Base-by-base conservation (phyloP, 2,888 invertebrate species). In the Platerodrilus igneus region DNA sequence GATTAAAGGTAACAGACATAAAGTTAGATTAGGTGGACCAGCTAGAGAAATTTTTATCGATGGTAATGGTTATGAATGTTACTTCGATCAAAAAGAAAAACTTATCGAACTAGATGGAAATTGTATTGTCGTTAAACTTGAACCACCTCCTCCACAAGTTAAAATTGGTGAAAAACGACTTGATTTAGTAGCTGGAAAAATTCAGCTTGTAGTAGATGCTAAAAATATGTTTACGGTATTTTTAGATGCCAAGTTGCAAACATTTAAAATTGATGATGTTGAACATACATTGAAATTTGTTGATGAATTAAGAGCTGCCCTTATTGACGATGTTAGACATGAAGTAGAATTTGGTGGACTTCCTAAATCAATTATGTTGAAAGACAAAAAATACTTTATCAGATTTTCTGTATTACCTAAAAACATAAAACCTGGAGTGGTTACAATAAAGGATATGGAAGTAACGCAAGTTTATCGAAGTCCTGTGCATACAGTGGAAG, bases 131-230 rank as follows among this genome's bases (percentile, higher is more conserved):
- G 76, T 97, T 1, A 83, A 87, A 57, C 71, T 99, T 5, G 87
- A 88, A 55, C 95, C 95, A 0, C 90, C 92, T 0, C 81, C 92
- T 3, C 97, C 97, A 0, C 90, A 90, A 68, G 95, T 97, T 1
- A 87, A 88, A 63, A 91, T 97, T 43, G 80, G 79, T 19, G 70
- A 68, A 2, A 80, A 83, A 52, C 75, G 90, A 16, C 81, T 79
- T 8, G 93, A 94, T 64, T 71, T 94, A 26, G 85, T 89, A 1
- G 81, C 84, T 1, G 91, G 88, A 0, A 86, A 86, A 69, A 86
- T 91, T 40, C 86, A 84, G 62, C 72, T 91, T 41, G 85, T 90
- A 35, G 79, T 91, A 3, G 83, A 92, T 64, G 90, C 87, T 0
- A 79, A 79, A 36, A 79, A 79, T 34, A 80, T 86, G 67, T 79